phyloP scores from a whole-genome alignment of 1,140 invertebrate genomes.

The Batillaria attramentaria region DNA sequence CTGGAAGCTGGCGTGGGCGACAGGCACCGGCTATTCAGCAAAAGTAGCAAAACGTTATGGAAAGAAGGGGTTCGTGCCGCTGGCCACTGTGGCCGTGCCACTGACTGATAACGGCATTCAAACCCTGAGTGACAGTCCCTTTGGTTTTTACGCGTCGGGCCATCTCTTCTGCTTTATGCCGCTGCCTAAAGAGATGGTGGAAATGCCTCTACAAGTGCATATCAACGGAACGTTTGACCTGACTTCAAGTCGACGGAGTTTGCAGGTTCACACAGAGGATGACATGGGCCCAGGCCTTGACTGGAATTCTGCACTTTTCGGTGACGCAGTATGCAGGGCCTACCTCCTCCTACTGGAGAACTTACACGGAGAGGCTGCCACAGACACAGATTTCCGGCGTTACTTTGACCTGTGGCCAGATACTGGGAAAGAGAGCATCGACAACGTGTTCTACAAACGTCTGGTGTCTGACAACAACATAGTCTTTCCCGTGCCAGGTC shows the following conservation, averaged over 20 bases:
- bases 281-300: too few species aligned
- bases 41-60: neutral
- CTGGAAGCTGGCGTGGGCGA: neutral
- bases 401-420: slow-evolving; percentile 4
- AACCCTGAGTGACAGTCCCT: slow-evolving; percentile 4
- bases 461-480: neutral
- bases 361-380: neutral
- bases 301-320: slow-evolving; percentile 16
- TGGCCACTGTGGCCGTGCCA: neutral
- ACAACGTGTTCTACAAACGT: slow-evolving; percentile 8
- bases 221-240: slow-evolving; percentile 58
- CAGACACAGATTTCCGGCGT: neutral
- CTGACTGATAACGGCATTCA: neutral
- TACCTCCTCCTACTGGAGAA: slow-evolving; percentile 26
- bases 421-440: neutral
- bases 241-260: slow-evolving; percentile 43
- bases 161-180: slow-evolving; percentile 51
- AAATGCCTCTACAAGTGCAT: slow-evolving; percentile 42
- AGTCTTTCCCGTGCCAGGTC: slow-evolving; percentile 16
- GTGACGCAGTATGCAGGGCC: slow-evolving; percentile 3
- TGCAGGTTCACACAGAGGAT: slow-evolving; percentile 35
- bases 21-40: slow-evolving; percentile 39
- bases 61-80: neutral
- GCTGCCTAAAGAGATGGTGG: slow-evolving; percentile 39
- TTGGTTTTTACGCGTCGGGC: slow-evolving; percentile 23